These are phyloP conservation scores for Drosophila malerkotliana DNA, from an alignment of 1,140 invertebrate genomes.

Conservation along the genomic window DNA sequence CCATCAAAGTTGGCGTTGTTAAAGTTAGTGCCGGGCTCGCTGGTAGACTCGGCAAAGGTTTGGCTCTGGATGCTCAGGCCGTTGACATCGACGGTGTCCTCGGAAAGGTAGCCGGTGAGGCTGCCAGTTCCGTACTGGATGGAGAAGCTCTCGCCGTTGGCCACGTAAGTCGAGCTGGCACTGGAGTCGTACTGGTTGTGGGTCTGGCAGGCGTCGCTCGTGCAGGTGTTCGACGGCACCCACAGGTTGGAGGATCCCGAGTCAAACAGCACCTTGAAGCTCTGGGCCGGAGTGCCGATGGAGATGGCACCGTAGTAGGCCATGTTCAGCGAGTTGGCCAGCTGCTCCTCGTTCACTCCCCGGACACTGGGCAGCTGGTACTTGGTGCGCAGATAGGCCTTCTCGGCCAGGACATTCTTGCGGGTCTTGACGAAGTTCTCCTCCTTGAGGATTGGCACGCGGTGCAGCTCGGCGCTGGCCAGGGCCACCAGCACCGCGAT, in stretches of 20 bases:
- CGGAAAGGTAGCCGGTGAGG: slow-evolving; percentile 96
- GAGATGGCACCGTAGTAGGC: slow-evolving; percentile 98
- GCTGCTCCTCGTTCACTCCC: slow-evolving; percentile 38
- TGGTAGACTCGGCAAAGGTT: slow-evolving; percentile 97
- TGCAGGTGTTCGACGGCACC: slow-evolving; percentile 97
- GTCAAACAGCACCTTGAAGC: slow-evolving; percentile 98
- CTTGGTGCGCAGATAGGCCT: slow-evolving; percentile 52
- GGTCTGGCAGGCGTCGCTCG: slow-evolving; percentile 90
- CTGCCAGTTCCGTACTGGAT: slow-evolving; percentile 98
- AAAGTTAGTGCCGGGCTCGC: slow-evolving; percentile 95
- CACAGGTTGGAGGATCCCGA: slow-evolving; percentile 99
- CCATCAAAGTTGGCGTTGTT: slow-evolving; percentile 98
- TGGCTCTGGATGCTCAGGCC: slow-evolving; percentile 89
- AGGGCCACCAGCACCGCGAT: slow-evolving; percentile 62
- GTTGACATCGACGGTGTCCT: slow-evolving; percentile 90
- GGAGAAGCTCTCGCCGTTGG: slow-evolving; percentile 95
- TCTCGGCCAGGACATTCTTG: slow-evolving; percentile 60
- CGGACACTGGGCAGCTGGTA: slow-evolving; percentile 52
- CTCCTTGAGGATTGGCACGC: slow-evolving; percentile 61
- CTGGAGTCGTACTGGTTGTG: slow-evolving; percentile 94
- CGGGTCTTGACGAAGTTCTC: slow-evolving; percentile 70
- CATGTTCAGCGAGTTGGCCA: slow-evolving; percentile 96
- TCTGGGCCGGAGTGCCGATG: slow-evolving; percentile 96
- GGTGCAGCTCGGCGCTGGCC: slow-evolving; percentile 66
- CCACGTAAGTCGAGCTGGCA: slow-evolving; percentile 92